These are phyloP conservation scores for Rhizomys pruinosus DNA, from an alignment of 2,113 vertebrate species.

Conservation along the genomic window DNA sequence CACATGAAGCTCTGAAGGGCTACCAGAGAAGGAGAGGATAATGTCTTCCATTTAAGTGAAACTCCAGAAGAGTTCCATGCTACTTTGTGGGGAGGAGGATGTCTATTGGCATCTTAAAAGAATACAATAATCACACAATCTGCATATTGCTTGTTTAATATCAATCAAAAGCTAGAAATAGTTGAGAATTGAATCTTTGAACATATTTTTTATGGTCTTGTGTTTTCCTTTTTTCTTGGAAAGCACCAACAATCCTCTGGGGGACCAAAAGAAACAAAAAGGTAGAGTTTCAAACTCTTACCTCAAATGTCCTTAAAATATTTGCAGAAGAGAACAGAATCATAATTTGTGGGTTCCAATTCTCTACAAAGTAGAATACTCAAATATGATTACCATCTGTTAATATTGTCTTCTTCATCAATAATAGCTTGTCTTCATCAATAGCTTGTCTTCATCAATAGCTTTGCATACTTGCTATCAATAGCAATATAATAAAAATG, in stretches of 20 bases:
- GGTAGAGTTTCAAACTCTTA: constrained; percentile 1
- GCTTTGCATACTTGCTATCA: neutral
- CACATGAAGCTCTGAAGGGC: constrained; percentile 39
- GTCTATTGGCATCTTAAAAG: neutral
- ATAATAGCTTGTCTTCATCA: too few species aligned
- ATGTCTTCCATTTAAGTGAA: constrained; percentile 58
- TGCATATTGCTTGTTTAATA: constrained; percentile 53
- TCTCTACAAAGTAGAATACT: constrained; percentile 11
- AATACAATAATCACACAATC: constrained; percentile 54
- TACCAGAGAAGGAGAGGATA: constrained; percentile 60
- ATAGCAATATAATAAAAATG: neutral
- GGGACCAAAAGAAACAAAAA: neutral
- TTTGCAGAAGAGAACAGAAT: constrained; percentile 43
- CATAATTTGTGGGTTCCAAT: neutral
- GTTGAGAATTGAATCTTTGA: constrained; percentile 68
- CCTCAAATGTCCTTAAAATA: constrained; percentile 54
- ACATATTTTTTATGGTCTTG: constrained; percentile 56
- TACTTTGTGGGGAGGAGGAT: constrained; percentile 42
- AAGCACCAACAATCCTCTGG: constrained; percentile 66
- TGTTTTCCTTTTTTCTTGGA: constrained; percentile 68
- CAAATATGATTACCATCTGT: neutral
- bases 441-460: constrained; percentile 15
- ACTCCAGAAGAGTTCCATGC: neutral
- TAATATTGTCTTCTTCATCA: too few species aligned
- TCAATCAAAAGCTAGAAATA: constrained; percentile 65